Conservation (phyloP, 1,140 invertebrate genomes). For the Megalonaias nervosa region DNA sequence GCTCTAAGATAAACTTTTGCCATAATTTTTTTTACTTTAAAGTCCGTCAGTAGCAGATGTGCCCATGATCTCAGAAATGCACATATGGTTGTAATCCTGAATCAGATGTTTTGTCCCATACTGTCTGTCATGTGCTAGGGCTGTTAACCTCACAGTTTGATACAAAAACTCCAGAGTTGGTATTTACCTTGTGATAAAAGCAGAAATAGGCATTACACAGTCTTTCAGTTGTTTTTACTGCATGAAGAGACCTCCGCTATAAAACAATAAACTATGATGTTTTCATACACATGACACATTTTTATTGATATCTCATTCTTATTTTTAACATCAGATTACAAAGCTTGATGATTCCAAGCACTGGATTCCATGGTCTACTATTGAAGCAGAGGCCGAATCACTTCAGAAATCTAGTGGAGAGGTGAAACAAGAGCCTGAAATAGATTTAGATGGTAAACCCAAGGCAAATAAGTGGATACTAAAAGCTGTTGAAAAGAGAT, state of each 20-base stretch:
- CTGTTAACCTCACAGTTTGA: too few species aligned
- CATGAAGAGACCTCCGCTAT: neutral
- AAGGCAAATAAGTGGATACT: conserved; percentile 39
- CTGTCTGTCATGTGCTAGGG: too few species aligned
- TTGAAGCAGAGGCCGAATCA: conserved; percentile 16
- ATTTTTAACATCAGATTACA: conserved; percentile 24
- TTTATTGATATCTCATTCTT: neutral
- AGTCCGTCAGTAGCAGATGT: too few species aligned
- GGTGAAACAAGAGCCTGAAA: conserved; percentile 6
- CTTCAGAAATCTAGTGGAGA: neutral
- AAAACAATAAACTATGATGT: too few species aligned
- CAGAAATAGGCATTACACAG: neutral
- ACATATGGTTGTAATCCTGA: neutral
- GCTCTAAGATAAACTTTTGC: too few species aligned
- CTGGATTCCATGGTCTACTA: conserved; percentile 35
- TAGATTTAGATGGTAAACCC: neutral
- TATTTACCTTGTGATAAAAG: neutral
- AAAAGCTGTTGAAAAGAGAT: conserved; percentile 29
- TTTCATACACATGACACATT: neutral
- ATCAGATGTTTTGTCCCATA: neutral
- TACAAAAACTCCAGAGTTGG: too few species aligned
- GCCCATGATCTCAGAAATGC: too few species aligned
- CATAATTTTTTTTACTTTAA: too few species aligned
- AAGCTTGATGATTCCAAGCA: conserved; percentile 36
- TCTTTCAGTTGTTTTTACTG: neutral